Base-by-base conservation (phyloP, 2,113 vertebrate species). In the Capricornis sumatraensis region DNA sequence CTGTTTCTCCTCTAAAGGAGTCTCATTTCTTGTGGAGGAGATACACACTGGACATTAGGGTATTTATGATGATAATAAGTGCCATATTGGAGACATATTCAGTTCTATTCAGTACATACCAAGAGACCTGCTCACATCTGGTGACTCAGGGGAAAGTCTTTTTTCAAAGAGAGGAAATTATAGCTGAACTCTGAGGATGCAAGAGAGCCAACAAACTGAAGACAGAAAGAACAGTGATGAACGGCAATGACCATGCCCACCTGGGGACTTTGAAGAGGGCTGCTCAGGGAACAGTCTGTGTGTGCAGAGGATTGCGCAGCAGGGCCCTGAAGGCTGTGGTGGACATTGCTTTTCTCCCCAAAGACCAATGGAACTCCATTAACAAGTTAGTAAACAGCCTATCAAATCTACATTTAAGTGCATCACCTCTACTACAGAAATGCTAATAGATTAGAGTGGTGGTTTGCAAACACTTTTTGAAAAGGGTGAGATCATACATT, bases 281-380 rank as follows among this genome's bases (percentile, higher is more conserved):
- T 40, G 0, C 23, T 45, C 2, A 4, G 13, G 47, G 40, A 67
- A 30, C 10, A 43, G 23, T 11, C 30, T 71, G 5, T 40, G 33
- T 57, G 58, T 43, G 17, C 50, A 40, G 5, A 14, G 1, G 8
- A 53, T 5, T 1, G 7, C 0, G 0, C 50, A 50, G 13, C 30
- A 19, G 36, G 19, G 27, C 7, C 11, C 58, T 25, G 71, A 30
- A 64, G 43, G n/a, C 47, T 40, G 36, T 28, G 11, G 1, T 55
- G 30, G 67, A 21, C 8, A 27, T 40, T 30, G 13, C 8, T 13
- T 57, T 30, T 58, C 47, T 95, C 50, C 19, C 40, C 71, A 87
- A 71, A 58, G 50, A 92, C 14, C n/a, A 52, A 23, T 23, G 45
- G 28, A 33, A 62, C 76, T 52, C 33, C 19, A 81, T 74, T 33